These are phyloP conservation scores for Platyrinchus mystaceus DNA, from an alignment of 2,797 vertebrate species.

Conservation along the genomic window DNA sequence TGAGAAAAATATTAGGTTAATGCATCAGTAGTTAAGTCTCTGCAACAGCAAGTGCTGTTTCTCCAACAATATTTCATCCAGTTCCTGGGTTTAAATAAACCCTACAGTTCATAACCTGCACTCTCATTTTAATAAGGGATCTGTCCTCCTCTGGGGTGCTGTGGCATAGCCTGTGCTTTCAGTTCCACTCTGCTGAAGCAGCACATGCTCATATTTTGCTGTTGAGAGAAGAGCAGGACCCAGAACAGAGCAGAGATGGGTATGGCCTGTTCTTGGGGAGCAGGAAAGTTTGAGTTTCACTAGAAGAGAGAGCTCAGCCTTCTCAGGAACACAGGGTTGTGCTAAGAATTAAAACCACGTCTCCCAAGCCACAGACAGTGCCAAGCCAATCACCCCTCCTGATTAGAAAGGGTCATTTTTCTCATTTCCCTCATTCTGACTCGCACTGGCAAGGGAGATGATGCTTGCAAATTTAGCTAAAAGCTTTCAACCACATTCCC, in stretches of 20 bases:
- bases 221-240: background rate
- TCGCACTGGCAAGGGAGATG: background rate
- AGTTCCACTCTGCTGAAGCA: background rate
- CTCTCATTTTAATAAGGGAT: background rate
- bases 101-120: background rate
- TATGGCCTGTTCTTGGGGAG: background rate
- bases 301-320: background rate
- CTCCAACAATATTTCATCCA: background rate
- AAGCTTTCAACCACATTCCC: slow-evolving; percentile 12
- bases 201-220: background rate
- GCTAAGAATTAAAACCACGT: background rate
- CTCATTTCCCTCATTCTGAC: background rate
- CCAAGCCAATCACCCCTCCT: background rate
- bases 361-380: background rate
- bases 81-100: background rate
- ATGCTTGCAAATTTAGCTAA: background rate
- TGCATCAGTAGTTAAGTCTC: background rate
- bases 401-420: background rate
- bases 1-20: background rate
- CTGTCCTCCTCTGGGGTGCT: background rate
- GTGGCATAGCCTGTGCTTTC: background rate
- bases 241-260: background rate
- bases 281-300: background rate
- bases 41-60: background rate
- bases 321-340: background rate